These are phyloP conservation scores for Tetragnatha montana DNA, from an alignment of 2,888 invertebrate genomes.

Conservation along the genomic window DNA sequence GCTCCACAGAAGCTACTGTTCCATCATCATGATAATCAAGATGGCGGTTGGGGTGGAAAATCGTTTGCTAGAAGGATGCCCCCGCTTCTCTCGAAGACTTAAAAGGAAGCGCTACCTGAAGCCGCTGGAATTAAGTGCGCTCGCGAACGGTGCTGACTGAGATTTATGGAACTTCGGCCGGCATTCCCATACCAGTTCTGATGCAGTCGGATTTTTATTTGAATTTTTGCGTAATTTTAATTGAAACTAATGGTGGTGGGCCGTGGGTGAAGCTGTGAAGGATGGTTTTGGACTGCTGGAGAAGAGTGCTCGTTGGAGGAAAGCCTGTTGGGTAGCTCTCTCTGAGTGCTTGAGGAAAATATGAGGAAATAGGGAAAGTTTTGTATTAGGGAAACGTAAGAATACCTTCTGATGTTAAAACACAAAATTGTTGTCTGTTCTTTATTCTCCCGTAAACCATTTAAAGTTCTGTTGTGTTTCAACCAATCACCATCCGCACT, in stretches of 20 bases:
- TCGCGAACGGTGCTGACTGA: constrained; percentile 46
- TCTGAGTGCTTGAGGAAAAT: no score
- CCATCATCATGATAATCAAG: constrained; percentile 58
- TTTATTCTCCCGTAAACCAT: no score
- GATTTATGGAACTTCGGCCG: constrained; percentile 40
- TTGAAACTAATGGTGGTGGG: constrained; percentile 29
- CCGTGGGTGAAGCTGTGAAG: neutral
- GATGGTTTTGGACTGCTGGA: no score
- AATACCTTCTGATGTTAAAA: no score
- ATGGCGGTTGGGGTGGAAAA: constrained; percentile 47
- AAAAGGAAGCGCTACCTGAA: neutral
- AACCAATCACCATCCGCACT: no score
- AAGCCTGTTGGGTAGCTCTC: no score
- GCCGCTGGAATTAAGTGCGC: constrained; percentile 50
- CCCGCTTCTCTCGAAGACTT: neutral
- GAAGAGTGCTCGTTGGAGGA: no score
- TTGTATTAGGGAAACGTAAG: no score
- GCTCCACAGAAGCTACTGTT: constrained; percentile 42
- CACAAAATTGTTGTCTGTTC: no score
- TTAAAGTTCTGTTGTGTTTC: no score
- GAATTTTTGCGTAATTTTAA: constrained; percentile 41
- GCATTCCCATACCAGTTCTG: neutral
- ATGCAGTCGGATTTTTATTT: neutral
- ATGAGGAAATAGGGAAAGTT: no score
- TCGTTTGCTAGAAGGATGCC: constrained; percentile 32